Base-by-base conservation (phyloP, 1,140 invertebrate genomes). In the Zaprionus kolodkinae region DNA sequence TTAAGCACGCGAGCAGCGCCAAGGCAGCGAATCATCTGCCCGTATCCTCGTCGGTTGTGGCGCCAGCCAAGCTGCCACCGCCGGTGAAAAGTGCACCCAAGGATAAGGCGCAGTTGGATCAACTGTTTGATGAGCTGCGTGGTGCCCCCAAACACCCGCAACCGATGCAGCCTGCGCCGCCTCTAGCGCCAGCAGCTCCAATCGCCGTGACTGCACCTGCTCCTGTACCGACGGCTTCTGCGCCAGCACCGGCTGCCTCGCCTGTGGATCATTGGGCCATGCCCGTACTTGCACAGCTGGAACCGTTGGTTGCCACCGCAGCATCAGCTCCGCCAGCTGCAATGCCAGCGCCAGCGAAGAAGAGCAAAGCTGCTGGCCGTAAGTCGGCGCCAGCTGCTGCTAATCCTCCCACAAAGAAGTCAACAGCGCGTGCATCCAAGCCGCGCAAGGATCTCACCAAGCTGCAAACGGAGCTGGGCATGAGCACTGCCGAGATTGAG, bases 1-100 rank as follows among this genome's bases (percentile, higher is more conserved):
- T 94, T 56, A 94, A 94, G 81, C 93, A 94, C 66, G 93, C 93
- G 4, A 93, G 91, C 36, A 93, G 93, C 13, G 45, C 84, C 65
- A 91, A 86, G 50, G 66, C 77, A 0, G 17, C 72, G 30, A 50
- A 50, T 50, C 45, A 17, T 12, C 10, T 25, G 1, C 45, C n/a
- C n/a, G 7, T 25, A 0, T 50, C 17, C 17, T 21, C 45, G 13
- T 25, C 45, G 13, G 43, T 43, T 27, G 48, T 67, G 17, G 35
- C 77, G 3, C 81, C 80, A 1, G 15, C 60, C 10, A 50, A 30
- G 11, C 40, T 21, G 21, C 7, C 27, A 17, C 6, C 3, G 30
- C 59, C 66, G n/a, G 56, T 59, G 0, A 87, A 87, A 67, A 72
- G 68, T 35, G 67, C 68, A 38, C 83, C 83, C 48, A 89, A 88